Conservation (phyloP, 64 coral and sea anemone genomes). For the Stylophora pistillata region DNA sequence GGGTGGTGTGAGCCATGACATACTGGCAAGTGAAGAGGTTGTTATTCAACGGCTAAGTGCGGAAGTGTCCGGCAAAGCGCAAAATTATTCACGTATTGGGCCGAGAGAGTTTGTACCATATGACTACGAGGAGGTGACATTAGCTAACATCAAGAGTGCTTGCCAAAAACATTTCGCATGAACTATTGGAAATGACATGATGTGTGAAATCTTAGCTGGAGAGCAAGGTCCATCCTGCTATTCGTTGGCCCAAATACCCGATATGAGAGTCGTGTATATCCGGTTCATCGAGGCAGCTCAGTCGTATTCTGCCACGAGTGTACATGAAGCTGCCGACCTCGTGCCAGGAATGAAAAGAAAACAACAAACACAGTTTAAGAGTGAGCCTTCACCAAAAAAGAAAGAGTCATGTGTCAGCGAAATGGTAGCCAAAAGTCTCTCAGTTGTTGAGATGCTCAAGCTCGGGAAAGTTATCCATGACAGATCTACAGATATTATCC, state of each 20-base stretch:
- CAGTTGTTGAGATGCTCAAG: slow-evolving; percentile 62
- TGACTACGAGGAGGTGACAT: slow-evolving; percentile 10
- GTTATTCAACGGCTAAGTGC: slow-evolving; percentile 9
- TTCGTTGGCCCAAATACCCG: slow-evolving; percentile 40
- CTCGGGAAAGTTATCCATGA: slow-evolving; percentile 45
- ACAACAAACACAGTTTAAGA: not conserved
- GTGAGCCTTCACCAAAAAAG: not conserved
- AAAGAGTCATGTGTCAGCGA: not conserved
- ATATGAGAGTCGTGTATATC: slow-evolving; percentile 37
- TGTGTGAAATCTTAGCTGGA: slow-evolving; percentile 51
- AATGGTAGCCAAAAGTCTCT: slow-evolving; percentile 46
- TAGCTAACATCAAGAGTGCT: slow-evolving; percentile 11
- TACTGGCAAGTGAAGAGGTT: not conserved
- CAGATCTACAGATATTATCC: slow-evolving; percentile 13
- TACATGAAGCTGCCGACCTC: too few species aligned
- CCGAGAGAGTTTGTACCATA: slow-evolving; percentile 7
- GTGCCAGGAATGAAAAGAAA: too few species aligned
- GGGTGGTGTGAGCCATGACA: not conserved
- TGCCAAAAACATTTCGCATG: slow-evolving; percentile 34
- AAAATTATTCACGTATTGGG: slow-evolving; percentile 32
- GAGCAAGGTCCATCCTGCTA: slow-evolving; percentile 53
- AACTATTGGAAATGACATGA: not conserved
- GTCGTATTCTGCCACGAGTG: not conserved
- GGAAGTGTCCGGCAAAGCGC: slow-evolving; percentile 4
- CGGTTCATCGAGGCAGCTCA: slow-evolving; percentile 38